Evolutionary conservation across 2,888 invertebrate species (phyloP).

Genomic region (Scaptomyza polygonia): DNA sequence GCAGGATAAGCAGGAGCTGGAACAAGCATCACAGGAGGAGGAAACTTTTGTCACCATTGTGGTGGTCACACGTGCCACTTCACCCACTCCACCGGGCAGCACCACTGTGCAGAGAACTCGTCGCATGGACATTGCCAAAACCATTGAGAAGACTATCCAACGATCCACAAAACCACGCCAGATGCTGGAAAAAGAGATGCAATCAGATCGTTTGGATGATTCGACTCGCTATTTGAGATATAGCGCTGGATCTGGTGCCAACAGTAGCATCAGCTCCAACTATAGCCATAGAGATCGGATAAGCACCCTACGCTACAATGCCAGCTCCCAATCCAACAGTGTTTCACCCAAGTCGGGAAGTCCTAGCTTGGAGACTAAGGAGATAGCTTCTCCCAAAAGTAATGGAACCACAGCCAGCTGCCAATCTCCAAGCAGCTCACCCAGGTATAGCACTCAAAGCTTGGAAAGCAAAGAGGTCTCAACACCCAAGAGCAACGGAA

Average conservation of each 20-base stretch:
- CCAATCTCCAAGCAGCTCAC: constrained; percentile 3
- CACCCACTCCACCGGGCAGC: constrained; percentile 88
- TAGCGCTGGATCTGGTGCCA: constrained; percentile 81
- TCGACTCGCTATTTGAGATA: constrained; percentile 88
- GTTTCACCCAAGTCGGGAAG: constrained; percentile 50
- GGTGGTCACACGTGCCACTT: constrained; percentile 90
- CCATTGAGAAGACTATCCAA: constrained; percentile 89
- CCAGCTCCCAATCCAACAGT: constrained; percentile 72
- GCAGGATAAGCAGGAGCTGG: constrained; percentile 3
- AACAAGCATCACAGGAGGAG: constrained; percentile 25
- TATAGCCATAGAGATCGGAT: constrained; percentile 84
- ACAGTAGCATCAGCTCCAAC: constrained; percentile 86
- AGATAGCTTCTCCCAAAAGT: constrained; percentile 17
- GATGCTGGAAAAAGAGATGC: constrained; percentile 89
- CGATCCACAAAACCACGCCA: constrained; percentile 86
- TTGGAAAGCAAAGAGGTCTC: not conserved
- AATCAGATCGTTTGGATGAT: constrained; percentile 90
- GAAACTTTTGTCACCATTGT: constrained; percentile 85
- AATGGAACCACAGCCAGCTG: constrained; percentile 31
- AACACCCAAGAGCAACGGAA: constrained; percentile 2
- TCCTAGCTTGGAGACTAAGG: constrained; percentile 47
- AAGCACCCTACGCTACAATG: constrained; percentile 76
- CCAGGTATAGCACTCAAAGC: constrained; percentile 8
- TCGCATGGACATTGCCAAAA: constrained; percentile 90
- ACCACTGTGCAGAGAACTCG: constrained; percentile 88